Conservation (phyloP, 2,888 invertebrate species). For the Drosophila falleni region DNA sequence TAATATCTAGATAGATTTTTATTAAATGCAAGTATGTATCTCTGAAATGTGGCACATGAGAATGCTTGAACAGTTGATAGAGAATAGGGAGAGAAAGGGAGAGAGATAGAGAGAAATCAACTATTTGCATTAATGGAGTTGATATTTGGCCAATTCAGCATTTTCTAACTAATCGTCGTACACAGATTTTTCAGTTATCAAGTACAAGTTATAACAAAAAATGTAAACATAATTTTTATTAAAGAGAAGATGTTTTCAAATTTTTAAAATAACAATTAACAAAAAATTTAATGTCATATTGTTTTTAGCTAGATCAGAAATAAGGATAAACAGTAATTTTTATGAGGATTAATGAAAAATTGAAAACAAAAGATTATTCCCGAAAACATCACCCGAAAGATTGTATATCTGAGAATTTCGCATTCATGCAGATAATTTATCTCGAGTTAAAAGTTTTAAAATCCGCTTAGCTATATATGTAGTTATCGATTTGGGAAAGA, state of each 20-base stretch:
- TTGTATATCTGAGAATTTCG: too few relatives aligned
- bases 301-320: too few relatives aligned
- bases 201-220: neutral
- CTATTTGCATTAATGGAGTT: conserved; percentile 15
- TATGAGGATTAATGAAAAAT: too few relatives aligned
- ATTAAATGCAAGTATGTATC: conserved; percentile 18
- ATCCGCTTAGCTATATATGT: neutral
- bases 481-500: neutral
- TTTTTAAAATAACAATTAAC: too few relatives aligned
- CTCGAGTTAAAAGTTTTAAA: too few relatives aligned
- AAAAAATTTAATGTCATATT: too few relatives aligned
- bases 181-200: neutral
- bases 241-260: too few relatives aligned
- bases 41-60: conserved; percentile 38
- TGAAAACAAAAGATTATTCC: too few relatives aligned
- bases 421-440: too few relatives aligned
- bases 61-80: conserved; percentile 14
- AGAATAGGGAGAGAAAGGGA: conserved; percentile 10
- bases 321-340: too few relatives aligned
- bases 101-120: conserved; percentile 16
- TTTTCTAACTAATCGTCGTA: conserved; percentile 11
- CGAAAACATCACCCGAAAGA: too few relatives aligned
- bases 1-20: conserved; percentile 17
- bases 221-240: too few relatives aligned
- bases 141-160: conserved; percentile 17